Evolutionary conservation across 2,888 invertebrate species (phyloP).

Genomic region (Scaptomyza cyrtandrae): DNA sequence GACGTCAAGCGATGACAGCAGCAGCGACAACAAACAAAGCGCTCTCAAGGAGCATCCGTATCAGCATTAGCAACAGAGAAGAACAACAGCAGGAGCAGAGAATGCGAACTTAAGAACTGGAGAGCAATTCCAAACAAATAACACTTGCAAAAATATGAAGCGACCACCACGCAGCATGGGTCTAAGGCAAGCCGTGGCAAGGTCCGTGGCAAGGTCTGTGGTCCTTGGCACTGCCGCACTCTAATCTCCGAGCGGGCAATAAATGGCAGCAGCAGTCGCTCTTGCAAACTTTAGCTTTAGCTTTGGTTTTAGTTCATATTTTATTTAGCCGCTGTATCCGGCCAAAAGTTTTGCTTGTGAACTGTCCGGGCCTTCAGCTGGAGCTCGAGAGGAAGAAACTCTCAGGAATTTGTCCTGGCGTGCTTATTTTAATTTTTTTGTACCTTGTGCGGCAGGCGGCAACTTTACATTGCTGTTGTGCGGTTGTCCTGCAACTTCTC

Average conservation of each 20-base stretch:
- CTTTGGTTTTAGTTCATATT: constrained; percentile 72
- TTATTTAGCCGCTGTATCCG: constrained; percentile 70
- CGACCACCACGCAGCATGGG: constrained; percentile 24
- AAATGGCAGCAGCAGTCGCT: constrained; percentile 56
- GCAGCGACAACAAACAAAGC: constrained; percentile 30
- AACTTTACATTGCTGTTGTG: constrained; percentile 38
- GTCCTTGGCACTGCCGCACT: constrained; percentile 29
- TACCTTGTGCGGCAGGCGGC: constrained; percentile 36
- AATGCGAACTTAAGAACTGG: constrained; percentile 59
- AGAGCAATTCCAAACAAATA: constrained; percentile 70
- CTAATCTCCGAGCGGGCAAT: constrained; percentile 69
- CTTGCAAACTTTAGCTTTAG: constrained; percentile 75
- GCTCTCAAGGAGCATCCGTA: constrained; percentile 20
- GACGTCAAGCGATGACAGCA: constrained; percentile 51
- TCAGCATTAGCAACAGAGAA: constrained; percentile 14
- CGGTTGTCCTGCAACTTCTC: constrained; percentile 22
- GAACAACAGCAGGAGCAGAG: constrained; percentile 22
- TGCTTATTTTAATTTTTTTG: constrained; percentile 68
- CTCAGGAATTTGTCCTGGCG: constrained; percentile 60
- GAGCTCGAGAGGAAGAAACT: constrained; percentile 31
- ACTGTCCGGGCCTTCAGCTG: constrained; percentile 36
- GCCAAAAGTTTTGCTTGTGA: constrained; percentile 40
- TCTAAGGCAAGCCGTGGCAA: constrained; percentile 4
- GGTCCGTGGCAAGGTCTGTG: background rate
- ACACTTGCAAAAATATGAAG: constrained; percentile 59